phyloP scores from a whole-genome alignment of 2,888 invertebrate genomes.

The Ptychoptera albimana region DNA sequence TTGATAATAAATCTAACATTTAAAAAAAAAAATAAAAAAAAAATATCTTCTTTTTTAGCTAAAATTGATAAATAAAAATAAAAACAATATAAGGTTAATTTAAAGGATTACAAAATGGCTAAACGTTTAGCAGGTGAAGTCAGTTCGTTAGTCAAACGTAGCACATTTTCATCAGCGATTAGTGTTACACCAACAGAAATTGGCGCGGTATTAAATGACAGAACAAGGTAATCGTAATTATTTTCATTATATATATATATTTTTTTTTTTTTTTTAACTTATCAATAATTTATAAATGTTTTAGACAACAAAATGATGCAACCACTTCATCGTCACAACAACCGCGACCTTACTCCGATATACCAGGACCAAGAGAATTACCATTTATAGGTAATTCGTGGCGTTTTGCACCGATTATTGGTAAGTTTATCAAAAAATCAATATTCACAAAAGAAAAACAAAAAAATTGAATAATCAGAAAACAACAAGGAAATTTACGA shows the following conservation, averaged over 20 bases:
- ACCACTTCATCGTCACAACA: not conserved
- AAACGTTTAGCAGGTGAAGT: too few species aligned
- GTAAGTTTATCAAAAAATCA: constrained; percentile 25
- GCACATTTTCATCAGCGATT: constrained; percentile 21
- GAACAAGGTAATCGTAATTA: not conserved
- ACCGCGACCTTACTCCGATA: constrained; percentile 39
- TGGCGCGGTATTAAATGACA: constrained; percentile 3
- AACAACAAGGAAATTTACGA: not conserved
- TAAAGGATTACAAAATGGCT: too few species aligned
- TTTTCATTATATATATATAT: too few species aligned
- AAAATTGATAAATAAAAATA: too few species aligned
- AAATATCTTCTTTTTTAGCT: too few species aligned
- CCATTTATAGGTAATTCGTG: constrained; percentile 65
- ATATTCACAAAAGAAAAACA: not conserved
- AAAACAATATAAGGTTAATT: too few species aligned
- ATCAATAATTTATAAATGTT: constrained; percentile 1
- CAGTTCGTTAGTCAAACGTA: constrained; percentile 16
- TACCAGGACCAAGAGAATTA: constrained; percentile 59
- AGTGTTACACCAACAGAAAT: constrained; percentile 15
- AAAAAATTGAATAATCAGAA: not conserved
- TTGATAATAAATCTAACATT: too few species aligned
- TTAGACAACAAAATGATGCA: not conserved
- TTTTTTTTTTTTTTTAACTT: not conserved
- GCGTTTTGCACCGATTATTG: constrained; percentile 56
- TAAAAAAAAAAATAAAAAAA: too few species aligned